phyloP scores from a whole-genome alignment of 2,888 invertebrate species.

The Beris chalybata region DNA sequence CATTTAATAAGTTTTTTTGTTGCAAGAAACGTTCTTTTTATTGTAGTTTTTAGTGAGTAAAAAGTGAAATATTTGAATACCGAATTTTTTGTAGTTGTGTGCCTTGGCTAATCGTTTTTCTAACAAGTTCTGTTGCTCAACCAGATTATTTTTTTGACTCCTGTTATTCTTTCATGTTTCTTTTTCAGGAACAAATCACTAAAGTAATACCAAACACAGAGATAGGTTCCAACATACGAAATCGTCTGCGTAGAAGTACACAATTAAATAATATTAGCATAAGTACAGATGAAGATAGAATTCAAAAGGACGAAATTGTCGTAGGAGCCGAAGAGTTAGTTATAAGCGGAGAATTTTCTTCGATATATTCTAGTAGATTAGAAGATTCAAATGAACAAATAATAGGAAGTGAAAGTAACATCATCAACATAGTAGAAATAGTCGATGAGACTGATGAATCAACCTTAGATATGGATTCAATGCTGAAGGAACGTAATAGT shows the following conservation, averaged over 20 bases:
- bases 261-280: slow-evolving; percentile 32
- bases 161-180: slow-evolving; percentile 22
- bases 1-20: no score
- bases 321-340: slow-evolving; percentile 18
- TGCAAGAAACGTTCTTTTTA: no score
- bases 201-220: slow-evolving; percentile 32
- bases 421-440: slow-evolving; percentile 32
- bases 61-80: neutral
- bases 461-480: slow-evolving; percentile 6
- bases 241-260: slow-evolving; percentile 30
- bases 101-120: slow-evolving; percentile 38
- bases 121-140: slow-evolving; percentile 17
- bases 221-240: slow-evolving; percentile 22
- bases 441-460: slow-evolving; percentile 24
- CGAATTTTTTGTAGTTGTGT: slow-evolving; percentile 20
- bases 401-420: slow-evolving; percentile 30
- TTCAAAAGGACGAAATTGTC: slow-evolving; percentile 8
- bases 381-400: slow-evolving; percentile 6
- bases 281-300: slow-evolving; percentile 22
- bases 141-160: slow-evolving; percentile 2
- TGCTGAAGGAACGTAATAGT: neutral
- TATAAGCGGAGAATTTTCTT: slow-evolving; percentile 12
- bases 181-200: slow-evolving; percentile 34
- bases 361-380: slow-evolving; percentile 1
- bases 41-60: neutral